Conservation (phyloP, 1,140 invertebrate genomes). For the Plectrocnemia conspersa region DNA sequence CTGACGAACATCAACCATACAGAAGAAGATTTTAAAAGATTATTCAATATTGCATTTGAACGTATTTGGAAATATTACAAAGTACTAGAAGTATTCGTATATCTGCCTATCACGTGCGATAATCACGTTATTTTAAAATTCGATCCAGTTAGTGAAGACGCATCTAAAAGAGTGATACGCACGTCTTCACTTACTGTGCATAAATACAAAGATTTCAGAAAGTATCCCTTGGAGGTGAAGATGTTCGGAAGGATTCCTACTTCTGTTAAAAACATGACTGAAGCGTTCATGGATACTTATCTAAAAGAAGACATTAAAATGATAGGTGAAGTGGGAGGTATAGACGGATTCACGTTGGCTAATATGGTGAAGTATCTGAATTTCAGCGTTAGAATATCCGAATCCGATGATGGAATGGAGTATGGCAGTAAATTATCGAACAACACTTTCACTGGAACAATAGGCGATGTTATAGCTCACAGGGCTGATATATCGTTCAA, state of each 20-base stretch:
- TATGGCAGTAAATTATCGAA: conserved; percentile 38
- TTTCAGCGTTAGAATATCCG: conserved; percentile 36
- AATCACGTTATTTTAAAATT: conserved; percentile 19
- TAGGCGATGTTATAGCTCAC: conserved; percentile 41
- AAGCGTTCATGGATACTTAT: conserved; percentile 27
- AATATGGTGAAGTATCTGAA: conserved; percentile 41
- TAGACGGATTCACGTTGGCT: conserved; percentile 40
- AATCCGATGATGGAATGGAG: conserved; percentile 35
- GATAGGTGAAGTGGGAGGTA: conserved; percentile 29
- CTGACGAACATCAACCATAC: background rate
- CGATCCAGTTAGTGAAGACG: conserved; percentile 19
- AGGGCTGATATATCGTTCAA: conserved; percentile 43
- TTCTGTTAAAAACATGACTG: conserved; percentile 15
- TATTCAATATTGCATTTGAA: conserved; percentile 19
- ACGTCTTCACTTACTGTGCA: conserved; percentile 12
- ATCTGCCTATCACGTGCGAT: conserved; percentile 23
- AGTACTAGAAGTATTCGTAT: conserved; percentile 22
- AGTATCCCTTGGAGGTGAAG: conserved; percentile 29
- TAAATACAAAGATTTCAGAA: conserved; percentile 21
- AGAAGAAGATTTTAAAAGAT: background rate
- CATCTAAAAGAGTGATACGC: background rate
- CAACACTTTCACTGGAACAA: conserved; percentile 41
- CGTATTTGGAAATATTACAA: conserved; percentile 23
- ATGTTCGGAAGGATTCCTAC: conserved; percentile 26
- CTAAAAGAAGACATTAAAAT: conserved; percentile 20